Evolutionary conservation across 2,888 invertebrate genomes (phyloP).

Genomic region (Drosophila paucipuncta): DNA sequence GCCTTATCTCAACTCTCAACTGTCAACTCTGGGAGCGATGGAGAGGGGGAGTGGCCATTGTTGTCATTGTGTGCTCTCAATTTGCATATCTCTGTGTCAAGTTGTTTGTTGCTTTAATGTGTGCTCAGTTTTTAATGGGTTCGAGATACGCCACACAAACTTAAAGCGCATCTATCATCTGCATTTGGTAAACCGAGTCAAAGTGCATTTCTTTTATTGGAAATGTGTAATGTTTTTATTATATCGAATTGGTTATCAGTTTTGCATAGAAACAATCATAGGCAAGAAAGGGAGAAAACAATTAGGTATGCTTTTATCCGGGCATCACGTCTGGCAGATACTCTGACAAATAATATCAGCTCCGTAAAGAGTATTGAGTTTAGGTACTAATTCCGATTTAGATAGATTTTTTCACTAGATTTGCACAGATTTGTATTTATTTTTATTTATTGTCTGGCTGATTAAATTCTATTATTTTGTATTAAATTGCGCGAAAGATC

Average conservation of each 20-base stretch:
- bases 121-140: slow-evolving; percentile 22
- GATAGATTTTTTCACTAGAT: not conserved
- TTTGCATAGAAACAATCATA: slow-evolving; percentile 26
- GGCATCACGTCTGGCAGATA: not conserved
- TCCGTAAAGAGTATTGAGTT: not conserved
- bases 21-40: not conserved
- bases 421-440: not conserved
- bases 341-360: not conserved
- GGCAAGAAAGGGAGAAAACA: not conserved
- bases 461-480: no score
- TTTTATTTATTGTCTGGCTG: not conserved
- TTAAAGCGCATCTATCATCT: not conserved
- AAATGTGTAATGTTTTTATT: slow-evolving; percentile 7
- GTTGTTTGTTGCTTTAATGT: slow-evolving; percentile 10
- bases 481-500: not conserved
- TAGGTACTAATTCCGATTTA: not conserved
- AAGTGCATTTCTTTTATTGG: slow-evolving; percentile 37
- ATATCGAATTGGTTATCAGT: slow-evolving; percentile 21
- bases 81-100: slow-evolving; percentile 42
- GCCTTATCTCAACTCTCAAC: slow-evolving; percentile 37
- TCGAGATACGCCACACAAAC: slow-evolving; percentile 17
- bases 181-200: not conserved
- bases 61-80: slow-evolving; percentile 28
- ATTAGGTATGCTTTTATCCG: not conserved
- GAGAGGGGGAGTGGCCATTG: not conserved